These are phyloP conservation scores for Nansenia antarctica DNA, from an alignment of 2,113 vertebrate species.

Conservation along the genomic window DNA sequence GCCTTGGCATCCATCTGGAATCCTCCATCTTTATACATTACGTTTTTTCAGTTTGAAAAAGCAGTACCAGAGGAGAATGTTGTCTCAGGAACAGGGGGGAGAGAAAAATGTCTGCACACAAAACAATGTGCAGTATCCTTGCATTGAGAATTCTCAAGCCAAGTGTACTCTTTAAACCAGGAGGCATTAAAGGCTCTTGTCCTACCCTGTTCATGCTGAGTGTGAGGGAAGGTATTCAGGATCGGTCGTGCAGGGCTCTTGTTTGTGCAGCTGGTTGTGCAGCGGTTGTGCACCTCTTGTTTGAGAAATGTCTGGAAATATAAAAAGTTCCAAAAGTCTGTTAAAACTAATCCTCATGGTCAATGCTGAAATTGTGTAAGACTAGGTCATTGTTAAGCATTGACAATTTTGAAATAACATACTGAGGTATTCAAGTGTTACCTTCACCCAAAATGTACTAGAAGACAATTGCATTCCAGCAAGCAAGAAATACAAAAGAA, in stretches of 20 bases:
- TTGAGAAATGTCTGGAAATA: no score
- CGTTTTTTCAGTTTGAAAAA: constrained; percentile 3
- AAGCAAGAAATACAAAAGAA: background rate
- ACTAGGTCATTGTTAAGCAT: no score
- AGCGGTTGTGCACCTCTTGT: no score
- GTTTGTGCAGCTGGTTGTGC: no score
- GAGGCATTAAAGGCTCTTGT: background rate
- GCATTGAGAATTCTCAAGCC: constrained; percentile 10
- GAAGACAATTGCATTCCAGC: background rate
- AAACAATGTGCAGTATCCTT: constrained; percentile 4
- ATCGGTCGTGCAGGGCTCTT: no score
- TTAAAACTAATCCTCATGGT: no score
- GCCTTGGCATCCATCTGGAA: background rate
- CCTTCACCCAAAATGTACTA: background rate
- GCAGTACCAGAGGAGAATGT: background rate
- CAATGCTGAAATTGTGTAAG: no score
- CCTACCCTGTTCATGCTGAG: no score
- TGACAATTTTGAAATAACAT: no score
- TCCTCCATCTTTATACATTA: constrained; percentile 12
- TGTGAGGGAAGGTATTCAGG: no score
- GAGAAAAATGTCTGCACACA: background rate
- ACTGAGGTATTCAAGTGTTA: background rate
- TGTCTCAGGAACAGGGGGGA: background rate
- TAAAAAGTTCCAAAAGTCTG: no score
- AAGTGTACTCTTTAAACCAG: background rate